Percentiles rank a stretch among this genome's conserved stretches.
phyloP scores from a whole-genome alignment of 2,888 invertebrate genomes.

The Athrips mouffetella region DNA sequence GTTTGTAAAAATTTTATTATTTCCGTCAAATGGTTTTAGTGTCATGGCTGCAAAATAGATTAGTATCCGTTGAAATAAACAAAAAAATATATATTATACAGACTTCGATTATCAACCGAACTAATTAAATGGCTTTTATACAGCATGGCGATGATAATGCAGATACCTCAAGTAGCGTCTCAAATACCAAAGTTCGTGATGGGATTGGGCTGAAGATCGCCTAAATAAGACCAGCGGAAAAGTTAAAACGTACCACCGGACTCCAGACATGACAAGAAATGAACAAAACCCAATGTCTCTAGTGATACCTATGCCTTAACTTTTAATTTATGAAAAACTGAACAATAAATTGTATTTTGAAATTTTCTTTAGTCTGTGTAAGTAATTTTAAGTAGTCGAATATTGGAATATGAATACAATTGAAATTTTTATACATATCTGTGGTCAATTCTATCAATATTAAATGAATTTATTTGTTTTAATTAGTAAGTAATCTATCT shows the following conservation, averaged over 20 bases:
- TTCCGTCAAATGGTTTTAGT: no score
- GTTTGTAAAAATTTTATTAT: no score
- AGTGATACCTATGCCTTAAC: neutral
- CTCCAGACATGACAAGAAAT: constrained; percentile 30
- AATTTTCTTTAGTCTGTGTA: no score
- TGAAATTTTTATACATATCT: neutral
- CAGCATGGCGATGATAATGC: constrained; percentile 92
- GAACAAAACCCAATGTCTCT: constrained; percentile 6
- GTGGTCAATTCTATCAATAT: constrained; percentile 4
- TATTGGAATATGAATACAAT: neutral
- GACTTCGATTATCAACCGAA: no score
- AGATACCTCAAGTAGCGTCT: constrained; percentile 89
- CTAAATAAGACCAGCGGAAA: constrained; percentile 30
- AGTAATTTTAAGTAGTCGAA: no score
- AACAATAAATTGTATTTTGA: no score
- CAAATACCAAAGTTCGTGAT: constrained; percentile 92
- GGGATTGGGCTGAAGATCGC: constrained; percentile 82
- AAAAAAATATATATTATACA: no score
- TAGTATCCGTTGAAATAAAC: no score
- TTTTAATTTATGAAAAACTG: no score
- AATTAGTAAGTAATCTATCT: constrained; percentile 6
- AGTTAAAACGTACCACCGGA: constrained; percentile 36
- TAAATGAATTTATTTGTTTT: constrained; percentile 4
- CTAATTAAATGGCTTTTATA: constrained; percentile 38
- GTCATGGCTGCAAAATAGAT: no score